Evolutionary conservation across 1,140 invertebrate species (phyloP), one percentile per base, ranked within the genome.

Genomic region (Macrocentrus cingulum): DNA sequence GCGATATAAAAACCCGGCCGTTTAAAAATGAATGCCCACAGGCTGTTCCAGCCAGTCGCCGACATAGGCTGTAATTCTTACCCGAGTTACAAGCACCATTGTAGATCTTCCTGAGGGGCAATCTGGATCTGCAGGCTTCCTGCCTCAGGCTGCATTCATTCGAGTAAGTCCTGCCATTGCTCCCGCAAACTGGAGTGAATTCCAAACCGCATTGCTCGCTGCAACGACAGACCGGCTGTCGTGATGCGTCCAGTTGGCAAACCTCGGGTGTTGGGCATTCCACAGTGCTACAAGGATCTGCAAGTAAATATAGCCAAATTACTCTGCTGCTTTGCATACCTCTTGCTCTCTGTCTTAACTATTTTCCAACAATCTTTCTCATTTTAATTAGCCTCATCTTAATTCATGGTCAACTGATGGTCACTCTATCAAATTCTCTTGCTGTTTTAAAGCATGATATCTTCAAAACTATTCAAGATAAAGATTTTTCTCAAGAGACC

Each of bases 91-190:
- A 93, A 73, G 87, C 86, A 55, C 90, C 91, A 48, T 85, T 84
- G 72, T 91, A 92, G 65, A 92, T 87, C 56, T 91, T 90, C 66
- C 86, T 83, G 1, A 92, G 80, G 25, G 83, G 83, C 72, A 86
- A 87, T 62, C 88, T 81, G 7, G 86, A 84, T 63, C 88, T 82
- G 70, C 90, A 92, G 16, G 87, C 87, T 70, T 91, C 88, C 60
- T 89, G 85, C 50, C 87, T 82, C 62, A 94, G 82, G 59, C 85
- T 83, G 76, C 92, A 95, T 69, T 92, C 89, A 75, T 94, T 94
- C 18, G 87, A 86, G 77, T 95, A 95, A 1, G 91, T 94, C 77
- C 90, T 90, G 20, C 90, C 90, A 68, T 91, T 88, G 3, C 88
- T 92, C 7, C 88, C 92, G 68, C 92, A 95, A 25, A 95, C 90